A percentile compares a stretch with the other conserved stretches of the same genome.
These are phyloP conservation scores for Cydia amplana DNA, from an alignment of 1,140 invertebrate genomes.

Conservation along the genomic window DNA sequence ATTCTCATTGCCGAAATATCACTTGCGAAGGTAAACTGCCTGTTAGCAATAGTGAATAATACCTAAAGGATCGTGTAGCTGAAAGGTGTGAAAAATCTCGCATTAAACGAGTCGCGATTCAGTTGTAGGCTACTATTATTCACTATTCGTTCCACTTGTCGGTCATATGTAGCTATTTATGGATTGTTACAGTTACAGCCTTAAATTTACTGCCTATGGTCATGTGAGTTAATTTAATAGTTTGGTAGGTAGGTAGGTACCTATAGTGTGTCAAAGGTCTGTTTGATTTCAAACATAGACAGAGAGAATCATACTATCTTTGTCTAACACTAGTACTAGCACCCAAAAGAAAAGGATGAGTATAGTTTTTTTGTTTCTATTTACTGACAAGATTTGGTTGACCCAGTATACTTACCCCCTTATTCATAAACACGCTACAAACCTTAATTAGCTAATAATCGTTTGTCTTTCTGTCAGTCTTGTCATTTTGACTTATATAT, in stretches of 20 bases:
- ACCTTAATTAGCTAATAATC: no score
- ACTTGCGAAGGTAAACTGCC: neutral
- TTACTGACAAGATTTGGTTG: no score
- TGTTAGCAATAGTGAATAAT: conserved; percentile 2
- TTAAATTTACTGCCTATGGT: neutral
- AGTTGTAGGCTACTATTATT: neutral
- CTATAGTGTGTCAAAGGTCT: no score
- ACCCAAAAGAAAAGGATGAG: no score
- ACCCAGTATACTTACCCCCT: no score
- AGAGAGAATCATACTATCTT: no score
- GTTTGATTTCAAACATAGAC: no score
- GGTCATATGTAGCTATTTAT: neutral
- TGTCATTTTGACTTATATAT: no score
- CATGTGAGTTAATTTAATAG: neutral
- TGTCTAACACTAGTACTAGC: no score
- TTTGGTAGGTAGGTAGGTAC: neutral
- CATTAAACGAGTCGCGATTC: neutral
- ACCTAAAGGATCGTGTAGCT: neutral
- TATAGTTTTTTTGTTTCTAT: no score
- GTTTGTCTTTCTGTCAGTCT: no score
- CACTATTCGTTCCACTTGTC: neutral
- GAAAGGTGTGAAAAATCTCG: conserved; percentile 12
- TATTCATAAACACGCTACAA: no score
- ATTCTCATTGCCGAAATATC: conserved; percentile 4
- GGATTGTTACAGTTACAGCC: neutral